Evolutionary conservation across 2,888 invertebrate genomes (phyloP).

Genomic region (Acanthosepion pharaonis): DNA sequence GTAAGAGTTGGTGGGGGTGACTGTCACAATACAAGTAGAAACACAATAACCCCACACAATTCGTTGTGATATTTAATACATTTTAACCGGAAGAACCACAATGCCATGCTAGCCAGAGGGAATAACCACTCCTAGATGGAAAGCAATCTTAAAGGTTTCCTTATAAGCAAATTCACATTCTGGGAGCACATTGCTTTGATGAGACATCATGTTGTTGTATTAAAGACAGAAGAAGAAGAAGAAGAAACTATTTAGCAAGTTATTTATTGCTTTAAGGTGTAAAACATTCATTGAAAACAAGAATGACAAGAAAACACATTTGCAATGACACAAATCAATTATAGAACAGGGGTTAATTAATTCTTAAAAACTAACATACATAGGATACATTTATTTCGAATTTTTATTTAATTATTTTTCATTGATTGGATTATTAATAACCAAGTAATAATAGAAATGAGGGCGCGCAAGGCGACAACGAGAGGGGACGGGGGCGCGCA

Average conservation of each 20-base stretch:
- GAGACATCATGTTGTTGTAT: not conserved
- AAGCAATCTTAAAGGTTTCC: not conserved
- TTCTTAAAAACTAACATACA: not conserved
- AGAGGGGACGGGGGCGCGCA: not conserved
- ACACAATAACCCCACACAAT: not conserved
- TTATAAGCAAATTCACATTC: not conserved
- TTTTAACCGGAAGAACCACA: not conserved
- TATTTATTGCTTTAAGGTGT: not conserved
- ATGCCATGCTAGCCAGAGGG: not conserved
- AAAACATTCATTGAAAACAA: not conserved
- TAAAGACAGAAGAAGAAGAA: not conserved
- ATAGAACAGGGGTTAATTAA: not conserved
- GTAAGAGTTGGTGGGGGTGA: not conserved
- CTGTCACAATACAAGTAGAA: not conserved
- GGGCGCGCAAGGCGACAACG: not conserved
- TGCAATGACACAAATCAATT: not conserved
- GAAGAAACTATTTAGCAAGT: not conserved
- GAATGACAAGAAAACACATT: not conserved
- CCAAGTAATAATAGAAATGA: not conserved
- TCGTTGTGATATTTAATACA: not conserved
- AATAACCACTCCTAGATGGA: not conserved
- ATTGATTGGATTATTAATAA: not conserved
- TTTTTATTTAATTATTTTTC: not conserved
- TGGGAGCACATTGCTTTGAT: not conserved
- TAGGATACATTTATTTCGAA: not conserved